phyloP scores from a whole-genome alignment of 2,797 vertebrate species.

The Nannoperca obscura region DNA sequence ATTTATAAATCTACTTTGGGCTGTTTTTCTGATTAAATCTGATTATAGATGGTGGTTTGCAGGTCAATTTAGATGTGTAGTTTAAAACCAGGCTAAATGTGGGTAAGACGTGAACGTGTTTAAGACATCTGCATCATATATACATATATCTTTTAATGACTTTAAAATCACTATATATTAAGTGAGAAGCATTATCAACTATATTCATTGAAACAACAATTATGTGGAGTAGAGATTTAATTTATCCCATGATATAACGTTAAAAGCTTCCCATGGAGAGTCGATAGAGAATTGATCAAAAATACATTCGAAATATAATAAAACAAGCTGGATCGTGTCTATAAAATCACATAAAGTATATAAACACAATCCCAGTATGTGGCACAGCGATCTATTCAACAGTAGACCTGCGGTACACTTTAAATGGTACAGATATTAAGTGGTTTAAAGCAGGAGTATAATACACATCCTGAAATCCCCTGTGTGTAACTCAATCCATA shows the following conservation, averaged over 20 bases:
- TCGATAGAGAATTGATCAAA: conserved; percentile 9
- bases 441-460: conserved; percentile 55
- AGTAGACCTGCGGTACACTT: conserved; percentile 29
- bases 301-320: conserved; percentile 1
- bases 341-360: conserved; percentile 3
- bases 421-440: conserved; percentile 40
- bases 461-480: conserved; percentile 62
- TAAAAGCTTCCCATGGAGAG: background rate
- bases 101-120: background rate
- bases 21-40: background rate
- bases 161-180: background rate
- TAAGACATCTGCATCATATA: background rate
- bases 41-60: background rate
- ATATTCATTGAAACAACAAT: background rate
- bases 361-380: conserved; percentile 31
- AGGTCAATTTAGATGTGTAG: background rate
- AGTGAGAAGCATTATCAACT: background rate
- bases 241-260: background rate
- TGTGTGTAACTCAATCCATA: conserved; percentile 49
- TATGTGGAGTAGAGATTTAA: background rate
- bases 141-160: background rate
- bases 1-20: background rate
- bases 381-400: conserved; percentile 26
- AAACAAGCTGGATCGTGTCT: conserved; percentile 6
- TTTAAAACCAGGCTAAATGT: background rate